phyloP scores from a whole-genome alignment of 2,113 vertebrate species.

The Aviceda subcristata region DNA sequence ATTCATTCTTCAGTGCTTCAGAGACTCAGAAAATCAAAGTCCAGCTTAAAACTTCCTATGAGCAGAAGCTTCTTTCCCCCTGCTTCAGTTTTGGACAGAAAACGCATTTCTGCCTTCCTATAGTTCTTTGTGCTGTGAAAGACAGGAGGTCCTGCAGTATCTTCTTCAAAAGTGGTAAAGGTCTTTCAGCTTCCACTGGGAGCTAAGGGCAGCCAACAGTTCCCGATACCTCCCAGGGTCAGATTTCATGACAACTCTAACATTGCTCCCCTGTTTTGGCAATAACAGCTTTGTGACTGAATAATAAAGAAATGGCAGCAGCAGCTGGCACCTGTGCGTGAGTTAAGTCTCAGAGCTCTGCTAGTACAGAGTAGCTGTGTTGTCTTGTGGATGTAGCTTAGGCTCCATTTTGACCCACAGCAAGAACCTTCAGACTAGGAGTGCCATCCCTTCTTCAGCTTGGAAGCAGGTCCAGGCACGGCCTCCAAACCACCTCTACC shows the following conservation, averaged over 20 bases:
- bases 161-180: neutral
- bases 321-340: fast-evolving
- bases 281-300: neutral
- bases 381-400: neutral
- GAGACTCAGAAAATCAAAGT: neutral
- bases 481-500: neutral
- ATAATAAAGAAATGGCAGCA: neutral
- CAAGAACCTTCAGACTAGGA: neutral
- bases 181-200: neutral
- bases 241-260: neutral
- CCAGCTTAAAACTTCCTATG: neutral
- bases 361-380: neutral
- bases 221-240: neutral
- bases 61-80: neutral
- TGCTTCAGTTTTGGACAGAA: neutral
- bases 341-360: neutral
- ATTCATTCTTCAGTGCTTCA: neutral
- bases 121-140: neutral
- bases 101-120: neutral
- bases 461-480: neutral
- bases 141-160: neutral
- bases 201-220: neutral
- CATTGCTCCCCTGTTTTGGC: neutral
- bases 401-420: neutral
- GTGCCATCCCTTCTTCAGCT: neutral